These are phyloP conservation scores for Lasius fuliginosus DNA, from an alignment of 2,888 invertebrate genomes.

Conservation along the genomic window DNA sequence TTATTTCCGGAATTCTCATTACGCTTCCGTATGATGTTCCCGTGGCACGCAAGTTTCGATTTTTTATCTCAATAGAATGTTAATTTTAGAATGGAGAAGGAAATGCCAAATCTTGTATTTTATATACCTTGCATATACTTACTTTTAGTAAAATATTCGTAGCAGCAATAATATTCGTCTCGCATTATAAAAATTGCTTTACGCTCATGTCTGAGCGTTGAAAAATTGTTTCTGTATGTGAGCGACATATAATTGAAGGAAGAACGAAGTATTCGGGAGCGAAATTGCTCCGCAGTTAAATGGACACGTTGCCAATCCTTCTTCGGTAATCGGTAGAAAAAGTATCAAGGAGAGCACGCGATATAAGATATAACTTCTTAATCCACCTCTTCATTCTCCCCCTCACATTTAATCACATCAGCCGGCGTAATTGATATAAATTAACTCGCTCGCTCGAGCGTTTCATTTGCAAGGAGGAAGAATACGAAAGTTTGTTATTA, in stretches of 20 bases:
- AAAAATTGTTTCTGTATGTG: background rate
- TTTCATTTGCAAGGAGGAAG: conserved; percentile 62
- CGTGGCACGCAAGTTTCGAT: background rate
- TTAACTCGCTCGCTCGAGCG: conserved; percentile 57
- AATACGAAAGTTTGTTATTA: conserved; percentile 69
- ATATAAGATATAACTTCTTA: conserved; percentile 39
- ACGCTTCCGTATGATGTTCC: background rate
- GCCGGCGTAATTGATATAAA: conserved; percentile 72
- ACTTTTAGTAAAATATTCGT: background rate
- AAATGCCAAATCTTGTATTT: background rate
- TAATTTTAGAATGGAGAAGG: background rate
- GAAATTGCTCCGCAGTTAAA: background rate
- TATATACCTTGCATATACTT: background rate
- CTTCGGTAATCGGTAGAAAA: conserved; percentile 17
- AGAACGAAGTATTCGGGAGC: background rate
- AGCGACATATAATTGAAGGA: background rate
- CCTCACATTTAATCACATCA: conserved; percentile 65
- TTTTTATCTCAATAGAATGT: background rate
- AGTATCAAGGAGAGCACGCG: conserved; percentile 18
- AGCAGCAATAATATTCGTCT: background rate
- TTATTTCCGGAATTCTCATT: conserved; percentile 34
- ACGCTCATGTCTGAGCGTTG: background rate
- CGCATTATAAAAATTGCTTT: background rate
- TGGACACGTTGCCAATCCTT: background rate
- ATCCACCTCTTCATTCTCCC: conserved; percentile 39